Evolutionary conservation across 2,797 vertebrate genomes (phyloP).

Genomic region (Gymnothorax reevesii): DNA sequence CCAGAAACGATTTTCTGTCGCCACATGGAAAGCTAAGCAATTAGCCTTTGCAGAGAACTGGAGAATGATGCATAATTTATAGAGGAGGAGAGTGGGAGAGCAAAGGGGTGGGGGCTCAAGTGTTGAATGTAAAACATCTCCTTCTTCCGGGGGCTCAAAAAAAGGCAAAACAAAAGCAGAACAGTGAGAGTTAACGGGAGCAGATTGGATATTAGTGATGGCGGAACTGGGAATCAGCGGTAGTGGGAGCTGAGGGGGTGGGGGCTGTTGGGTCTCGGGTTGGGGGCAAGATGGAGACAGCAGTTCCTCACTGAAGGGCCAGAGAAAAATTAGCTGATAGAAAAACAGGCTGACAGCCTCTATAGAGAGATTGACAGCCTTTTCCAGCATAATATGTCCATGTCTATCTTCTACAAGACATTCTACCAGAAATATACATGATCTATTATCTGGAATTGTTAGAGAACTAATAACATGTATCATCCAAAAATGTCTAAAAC

Average conservation of each 20-base stretch:
- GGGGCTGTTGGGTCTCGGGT: too few species aligned
- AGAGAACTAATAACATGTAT: too few species aligned
- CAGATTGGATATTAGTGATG: neutral
- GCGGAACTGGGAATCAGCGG: neutral
- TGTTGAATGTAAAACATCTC: neutral
- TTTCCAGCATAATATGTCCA: neutral
- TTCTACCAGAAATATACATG: too few species aligned
- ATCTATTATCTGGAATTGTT: too few species aligned
- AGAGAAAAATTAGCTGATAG: neutral
- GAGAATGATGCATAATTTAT: neutral
- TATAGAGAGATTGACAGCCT: neutral
- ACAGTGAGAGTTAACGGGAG: neutral
- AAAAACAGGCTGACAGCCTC: neutral
- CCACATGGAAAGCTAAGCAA: neutral
- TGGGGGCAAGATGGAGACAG: neutral
- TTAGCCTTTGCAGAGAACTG: constrained; percentile 1
- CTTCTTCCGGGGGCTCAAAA: neutral
- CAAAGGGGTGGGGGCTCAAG: too few species aligned
- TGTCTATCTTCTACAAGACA: neutral
- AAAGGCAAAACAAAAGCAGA: neutral
- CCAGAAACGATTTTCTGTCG: neutral
- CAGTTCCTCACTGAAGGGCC: neutral
- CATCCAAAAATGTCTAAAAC: too few species aligned
- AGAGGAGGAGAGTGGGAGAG: too few species aligned
- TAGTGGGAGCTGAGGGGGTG: neutral